Conservation (phyloP, 1,140 invertebrate species). For the Asobara japonica region DNA sequence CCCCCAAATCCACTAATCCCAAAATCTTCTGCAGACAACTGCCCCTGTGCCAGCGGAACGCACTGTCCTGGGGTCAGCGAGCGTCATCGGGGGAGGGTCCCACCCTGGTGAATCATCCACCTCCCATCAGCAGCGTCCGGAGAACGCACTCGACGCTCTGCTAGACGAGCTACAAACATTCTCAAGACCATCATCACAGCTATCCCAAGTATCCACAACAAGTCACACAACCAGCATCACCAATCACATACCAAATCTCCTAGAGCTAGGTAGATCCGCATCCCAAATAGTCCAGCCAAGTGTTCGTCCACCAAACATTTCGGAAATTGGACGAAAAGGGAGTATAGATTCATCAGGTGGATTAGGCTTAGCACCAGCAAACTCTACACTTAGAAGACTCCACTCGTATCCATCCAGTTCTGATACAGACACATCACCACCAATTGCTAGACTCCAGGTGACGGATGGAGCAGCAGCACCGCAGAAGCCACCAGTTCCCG, state of each 20-base stretch:
- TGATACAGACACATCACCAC: constrained; percentile 77
- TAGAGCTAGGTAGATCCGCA: constrained; percentile 51
- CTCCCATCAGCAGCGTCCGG: constrained; percentile 74
- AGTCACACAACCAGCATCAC: constrained; percentile 40
- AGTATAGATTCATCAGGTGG: constrained; percentile 68
- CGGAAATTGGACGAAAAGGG: constrained; percentile 68
- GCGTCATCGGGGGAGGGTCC: constrained; percentile 75
- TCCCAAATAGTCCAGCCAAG: constrained; percentile 42
- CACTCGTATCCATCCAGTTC: constrained; percentile 81
- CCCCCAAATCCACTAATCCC: not conserved
- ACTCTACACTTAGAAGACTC: constrained; percentile 68
- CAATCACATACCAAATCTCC: constrained; percentile 50
- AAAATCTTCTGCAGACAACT: constrained; percentile 64
- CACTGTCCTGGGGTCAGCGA: constrained; percentile 64
- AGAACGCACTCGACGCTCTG: constrained; percentile 95
- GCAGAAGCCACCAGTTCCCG: constrained; percentile 79
- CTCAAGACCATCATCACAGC: constrained; percentile 71
- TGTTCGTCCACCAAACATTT: constrained; percentile 58
- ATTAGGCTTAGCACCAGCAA: constrained; percentile 49
- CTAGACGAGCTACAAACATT: constrained; percentile 92
- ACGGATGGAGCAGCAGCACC: constrained; percentile 53
- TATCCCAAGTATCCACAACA: constrained; percentile 48
- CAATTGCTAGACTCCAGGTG: constrained; percentile 67
- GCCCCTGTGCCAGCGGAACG: constrained; percentile 71
- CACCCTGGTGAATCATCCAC: constrained; percentile 69